A percentile compares a stretch with the other conserved stretches of the same genome.
phyloP scores from a whole-genome alignment of 2,888 invertebrate species.

The Pollenia griseotomentosa region DNA sequence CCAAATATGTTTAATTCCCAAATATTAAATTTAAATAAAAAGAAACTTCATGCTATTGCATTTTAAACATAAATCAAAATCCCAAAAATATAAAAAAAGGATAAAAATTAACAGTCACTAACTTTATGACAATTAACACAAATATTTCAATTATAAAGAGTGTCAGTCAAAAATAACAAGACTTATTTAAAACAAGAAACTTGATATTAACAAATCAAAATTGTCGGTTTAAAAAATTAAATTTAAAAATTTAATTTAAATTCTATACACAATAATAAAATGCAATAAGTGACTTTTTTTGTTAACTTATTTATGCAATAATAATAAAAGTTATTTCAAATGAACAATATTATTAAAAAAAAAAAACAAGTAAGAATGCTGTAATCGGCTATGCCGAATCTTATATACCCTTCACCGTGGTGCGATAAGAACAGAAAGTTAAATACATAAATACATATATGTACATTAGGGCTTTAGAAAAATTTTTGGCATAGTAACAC shows the following conservation, averaged over 20 bases:
- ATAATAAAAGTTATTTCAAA: not conserved
- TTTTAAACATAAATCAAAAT: constrained; percentile 11
- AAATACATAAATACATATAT: no score
- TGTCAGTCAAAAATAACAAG: not conserved
- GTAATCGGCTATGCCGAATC: no score
- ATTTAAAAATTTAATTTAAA: no score
- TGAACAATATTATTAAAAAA: not conserved
- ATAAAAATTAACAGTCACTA: not conserved
- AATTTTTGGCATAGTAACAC: no score
- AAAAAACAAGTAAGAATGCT: no score
- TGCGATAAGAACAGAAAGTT: no score
- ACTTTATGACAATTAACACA: not conserved
- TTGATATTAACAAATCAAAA: not conserved
- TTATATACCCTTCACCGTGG: no score
- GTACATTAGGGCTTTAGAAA: no score
- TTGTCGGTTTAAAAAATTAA: not conserved
- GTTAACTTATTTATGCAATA: not conserved
- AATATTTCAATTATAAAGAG: constrained; percentile 23
- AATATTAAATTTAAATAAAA: not conserved
- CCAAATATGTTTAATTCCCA: not conserved
- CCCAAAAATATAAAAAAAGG: not conserved
- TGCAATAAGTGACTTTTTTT: no score
- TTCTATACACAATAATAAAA: no score
- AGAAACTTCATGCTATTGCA: not conserved
- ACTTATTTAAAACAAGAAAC: not conserved